Evolutionary conservation across 2,797 vertebrate genomes (phyloP), one percentile per base, ranked within the genome.

Genomic region (Morus bassanus): DNA sequence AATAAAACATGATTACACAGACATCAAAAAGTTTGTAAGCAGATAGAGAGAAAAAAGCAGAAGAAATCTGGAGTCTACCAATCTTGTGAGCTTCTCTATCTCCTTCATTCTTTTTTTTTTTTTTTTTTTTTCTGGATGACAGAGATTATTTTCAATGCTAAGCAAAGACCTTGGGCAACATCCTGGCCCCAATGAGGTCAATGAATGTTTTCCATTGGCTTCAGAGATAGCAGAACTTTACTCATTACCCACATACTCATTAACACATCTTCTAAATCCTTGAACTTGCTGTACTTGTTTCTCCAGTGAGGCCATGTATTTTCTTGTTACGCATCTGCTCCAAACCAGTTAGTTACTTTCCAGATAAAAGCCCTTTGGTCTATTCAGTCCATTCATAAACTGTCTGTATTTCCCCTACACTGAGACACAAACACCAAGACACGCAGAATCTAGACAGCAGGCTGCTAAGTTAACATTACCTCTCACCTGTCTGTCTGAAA

Each of bases 271-370:
- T 56, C 78, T 86, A 81, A 91, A 45, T 81, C 91, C 74, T 86
- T 96, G 82, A 91, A 85, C 95, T 94, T 84, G 92, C 76, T 59
- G 64, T 92, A 91, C 95, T 76, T 60, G 89, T 94, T 96, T 86
- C 83, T 91, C 91, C 51, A 67, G 76, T 9, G 28, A 93, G 18
- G 54, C 87, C 21, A 6, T 45, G 28, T 51, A 53, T 92, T 78
- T 93, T 96, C 65, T 84, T 78, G 23, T 64, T 89, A 80, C 4
- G n/a, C 56, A 39, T 93, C 72, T 85, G 31, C 61, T 92, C 85
- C 70, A 84, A 67, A 91, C 13, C 39, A 67, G 61, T 81, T 89
- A 67, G 61, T 81, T 89, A 41, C 35, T 92, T 95, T 76, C 35
- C 67, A 18, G 5, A 89, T 86, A 70, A 96, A 94, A 88, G 63